Base-by-base conservation (phyloP, 2,888 invertebrate species). In the Hecatera dysodea region DNA sequence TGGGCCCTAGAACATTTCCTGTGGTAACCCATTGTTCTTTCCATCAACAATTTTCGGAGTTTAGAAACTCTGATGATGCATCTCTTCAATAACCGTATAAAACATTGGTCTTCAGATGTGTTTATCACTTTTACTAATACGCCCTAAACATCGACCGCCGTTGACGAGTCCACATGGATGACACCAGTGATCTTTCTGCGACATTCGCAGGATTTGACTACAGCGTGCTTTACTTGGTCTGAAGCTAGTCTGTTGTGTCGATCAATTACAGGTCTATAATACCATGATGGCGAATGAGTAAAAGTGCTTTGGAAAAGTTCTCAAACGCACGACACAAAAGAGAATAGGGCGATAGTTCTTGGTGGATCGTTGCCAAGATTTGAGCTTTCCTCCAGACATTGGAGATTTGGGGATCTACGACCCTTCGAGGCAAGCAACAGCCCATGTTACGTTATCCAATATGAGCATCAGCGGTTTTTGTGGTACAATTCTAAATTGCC, bases 1-100 rank as follows among this genome's bases (percentile, higher is more conserved):
- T 22, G 15, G 42, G 65, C 1, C 9, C 11, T 12, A 63, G 11
- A 48, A 42, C n/a, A 50, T 17, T 33, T 50, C 33, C 74, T 74
- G 24, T 7, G 11, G 50, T 12, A 74, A 15, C 9, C 17, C 39
- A 33, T 50, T 42, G 3, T 33, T 74, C 17, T 27, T 3, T 50
- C 22, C 17, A 1, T 22, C 8, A 42, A 6, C 15, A 15, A 3
- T 39, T 64, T 24, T 17, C 11, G 4, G 9, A 12, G 11, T 15
- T 39, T 19, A 29, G 8, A 2, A 29, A 2, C n/a, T n/a, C n/a
- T n/a, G n/a, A n/a, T n/a, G n/a, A n/a, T n/a, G n/a, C n/a, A n/a
- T n/a, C 5, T 42, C 15, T 8, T 6, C 22, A 36, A 19, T 22
- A 7, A 3, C 8, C 1, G 12, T n/a, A 59, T 15, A 15, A 29